These are phyloP conservation scores for Pachypanchax playfairii DNA, from an alignment of 2,113 vertebrate species.

Conservation along the genomic window DNA sequence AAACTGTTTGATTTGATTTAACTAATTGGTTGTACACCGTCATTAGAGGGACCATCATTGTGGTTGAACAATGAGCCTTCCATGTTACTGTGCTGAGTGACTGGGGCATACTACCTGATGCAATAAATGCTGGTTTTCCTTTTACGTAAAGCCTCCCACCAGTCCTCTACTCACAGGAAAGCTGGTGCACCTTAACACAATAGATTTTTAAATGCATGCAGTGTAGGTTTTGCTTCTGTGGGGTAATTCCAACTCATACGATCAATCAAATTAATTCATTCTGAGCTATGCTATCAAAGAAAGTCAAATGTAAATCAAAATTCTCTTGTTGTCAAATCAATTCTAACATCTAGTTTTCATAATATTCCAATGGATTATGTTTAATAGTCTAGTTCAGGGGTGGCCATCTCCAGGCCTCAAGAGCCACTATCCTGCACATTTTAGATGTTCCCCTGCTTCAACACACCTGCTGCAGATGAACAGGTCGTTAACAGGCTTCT, in stretches of 20 bases:
- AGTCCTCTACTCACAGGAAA: not conserved
- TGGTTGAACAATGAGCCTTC: slow-evolving; percentile 31
- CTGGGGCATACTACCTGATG: slow-evolving; percentile 15
- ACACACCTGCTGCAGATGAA: no score
- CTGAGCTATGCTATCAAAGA: no score
- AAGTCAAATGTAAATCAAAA: no score
- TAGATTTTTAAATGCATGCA: not conserved
- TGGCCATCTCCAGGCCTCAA: no score
- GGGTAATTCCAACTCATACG: not conserved
- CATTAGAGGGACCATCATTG: slow-evolving; percentile 14
- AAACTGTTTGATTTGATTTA: slow-evolving; percentile 29
- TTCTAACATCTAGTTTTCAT: no score
- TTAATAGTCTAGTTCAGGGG: no score
- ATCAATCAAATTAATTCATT: not conserved
- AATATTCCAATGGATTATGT: no score
- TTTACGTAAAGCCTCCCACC: slow-evolving; percentile 2
- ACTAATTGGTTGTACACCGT: slow-evolving; percentile 22
- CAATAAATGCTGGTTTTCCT: slow-evolving; percentile 28
- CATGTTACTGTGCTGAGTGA: not conserved
- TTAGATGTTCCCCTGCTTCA: no score
- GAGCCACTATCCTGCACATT: no score
- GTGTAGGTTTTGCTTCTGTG: not conserved
- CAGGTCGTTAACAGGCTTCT: no score
- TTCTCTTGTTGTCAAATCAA: no score
- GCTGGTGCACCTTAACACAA: not conserved